Conservation (phyloP, 2,888 invertebrate genomes). For the Exephanes ischioxanthus region DNA sequence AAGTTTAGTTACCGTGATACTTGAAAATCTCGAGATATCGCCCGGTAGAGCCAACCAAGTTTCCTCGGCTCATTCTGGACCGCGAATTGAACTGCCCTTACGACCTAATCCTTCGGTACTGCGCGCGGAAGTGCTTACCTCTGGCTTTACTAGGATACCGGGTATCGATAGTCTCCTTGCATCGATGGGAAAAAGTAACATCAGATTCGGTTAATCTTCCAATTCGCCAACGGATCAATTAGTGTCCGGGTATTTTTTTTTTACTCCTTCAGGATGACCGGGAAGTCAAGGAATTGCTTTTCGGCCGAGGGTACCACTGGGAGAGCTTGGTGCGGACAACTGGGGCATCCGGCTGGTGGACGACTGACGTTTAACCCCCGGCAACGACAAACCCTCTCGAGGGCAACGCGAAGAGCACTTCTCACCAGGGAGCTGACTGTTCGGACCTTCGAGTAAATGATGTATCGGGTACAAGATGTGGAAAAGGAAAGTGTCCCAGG, state of each 20-base stretch:
- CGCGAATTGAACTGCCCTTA: not conserved
- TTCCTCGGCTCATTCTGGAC: not conserved
- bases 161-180: too few species aligned
- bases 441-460: constrained; percentile 73
- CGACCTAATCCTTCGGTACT: constrained; percentile 1
- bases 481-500: constrained; percentile 11
- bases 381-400: constrained; percentile 70
- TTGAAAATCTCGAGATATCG: constrained; percentile 52
- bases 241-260: not conserved
- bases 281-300: not conserved
- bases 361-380: constrained; percentile 72
- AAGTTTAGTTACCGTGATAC: constrained; percentile 34
- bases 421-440: constrained; percentile 66
- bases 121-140: not conserved
- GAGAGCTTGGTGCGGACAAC: not conserved
- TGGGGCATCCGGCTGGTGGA: not conserved
- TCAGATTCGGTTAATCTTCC: too few species aligned
- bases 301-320: not conserved
- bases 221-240: not conserved
- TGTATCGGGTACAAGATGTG: constrained; percentile 72
- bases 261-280: not conserved
- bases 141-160: not conserved
- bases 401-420: constrained; percentile 62
- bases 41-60: not conserved
- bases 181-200: not conserved